Evolutionary conservation across 2,113 vertebrate genomes (phyloP).

Genomic region (Chaenocephalus aceratus): DNA sequence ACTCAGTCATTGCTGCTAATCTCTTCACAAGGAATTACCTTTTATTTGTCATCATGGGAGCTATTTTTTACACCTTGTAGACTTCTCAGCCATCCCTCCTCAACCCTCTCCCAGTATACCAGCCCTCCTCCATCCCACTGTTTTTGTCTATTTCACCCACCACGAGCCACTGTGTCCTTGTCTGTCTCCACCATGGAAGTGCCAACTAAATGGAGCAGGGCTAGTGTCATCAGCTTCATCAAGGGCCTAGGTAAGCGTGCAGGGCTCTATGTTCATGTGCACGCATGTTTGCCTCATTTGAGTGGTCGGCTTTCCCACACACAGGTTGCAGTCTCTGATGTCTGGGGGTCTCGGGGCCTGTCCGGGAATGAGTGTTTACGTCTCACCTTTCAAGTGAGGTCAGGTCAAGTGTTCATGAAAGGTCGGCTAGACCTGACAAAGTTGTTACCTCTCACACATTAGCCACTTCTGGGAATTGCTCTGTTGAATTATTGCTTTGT

Average conservation of each 20-base stretch:
- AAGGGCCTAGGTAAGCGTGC: constrained; percentile 94
- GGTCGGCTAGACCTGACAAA: constrained; percentile 39
- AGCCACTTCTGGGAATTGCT: neutral
- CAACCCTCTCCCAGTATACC: constrained; percentile 6
- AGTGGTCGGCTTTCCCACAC: constrained; percentile 54
- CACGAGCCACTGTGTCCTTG: neutral
- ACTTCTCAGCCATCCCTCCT: neutral
- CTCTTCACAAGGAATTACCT: constrained; percentile 24
- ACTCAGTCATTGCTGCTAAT: neutral
- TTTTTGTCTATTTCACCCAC: constrained; percentile 6
- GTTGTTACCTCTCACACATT: constrained; percentile 1
- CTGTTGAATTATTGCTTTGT: neutral
- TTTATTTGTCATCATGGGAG: constrained; percentile 42
- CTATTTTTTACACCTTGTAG: constrained; percentile 33
- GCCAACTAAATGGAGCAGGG: constrained; percentile 93
- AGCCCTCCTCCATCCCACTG: constrained; percentile 2
- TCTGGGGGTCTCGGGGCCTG: neutral
- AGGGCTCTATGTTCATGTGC: constrained; percentile 34
- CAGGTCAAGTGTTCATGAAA: constrained; percentile 48
- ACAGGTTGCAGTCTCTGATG: constrained; percentile 21
- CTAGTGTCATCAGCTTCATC: constrained; percentile 95
- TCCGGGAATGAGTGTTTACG: constrained; percentile 39
- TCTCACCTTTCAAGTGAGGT: constrained; percentile 31
- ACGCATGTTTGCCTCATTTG: constrained; percentile 37
- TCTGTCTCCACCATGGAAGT: constrained; percentile 89